Conservation (phyloP, 35 echinoderm and acorn worm species). For the Heliocidaris tuberculata region DNA sequence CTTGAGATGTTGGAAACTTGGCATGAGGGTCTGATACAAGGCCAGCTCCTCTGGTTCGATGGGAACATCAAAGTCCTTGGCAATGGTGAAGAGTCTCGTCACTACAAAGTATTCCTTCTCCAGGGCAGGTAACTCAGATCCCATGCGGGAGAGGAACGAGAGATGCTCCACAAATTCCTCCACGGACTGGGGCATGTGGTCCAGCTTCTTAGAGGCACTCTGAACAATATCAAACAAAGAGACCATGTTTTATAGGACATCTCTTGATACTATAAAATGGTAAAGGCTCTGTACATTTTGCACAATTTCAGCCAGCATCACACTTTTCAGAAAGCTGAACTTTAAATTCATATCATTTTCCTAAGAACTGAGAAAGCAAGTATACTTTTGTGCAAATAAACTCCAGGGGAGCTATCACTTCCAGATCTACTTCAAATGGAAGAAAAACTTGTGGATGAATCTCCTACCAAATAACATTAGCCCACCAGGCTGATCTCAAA, state of each 20-base stretch:
- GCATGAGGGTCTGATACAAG: slow-evolving; percentile 98
- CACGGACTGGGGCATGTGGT: slow-evolving; percentile 75
- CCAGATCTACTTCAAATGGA: no score
- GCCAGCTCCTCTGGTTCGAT: slow-evolving; percentile 96
- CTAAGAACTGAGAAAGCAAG: no score
- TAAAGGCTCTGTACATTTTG: no score
- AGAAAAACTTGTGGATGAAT: no score
- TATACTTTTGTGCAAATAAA: no score
- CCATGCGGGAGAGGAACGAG: slow-evolving; percentile 81
- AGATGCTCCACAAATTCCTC: slow-evolving; percentile 97
- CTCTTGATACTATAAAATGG: no score
- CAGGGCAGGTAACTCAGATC: slow-evolving; percentile 71
- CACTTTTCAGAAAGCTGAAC: no score
- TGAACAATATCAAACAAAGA: slow-evolving; percentile 4
- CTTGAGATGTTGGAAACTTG: slow-evolving; percentile 98
- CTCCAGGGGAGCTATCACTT: no score
- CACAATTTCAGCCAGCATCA: no score
- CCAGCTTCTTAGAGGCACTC: slow-evolving; percentile 96
- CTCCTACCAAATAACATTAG: no score
- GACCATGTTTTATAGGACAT: not conserved
- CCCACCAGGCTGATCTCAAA: no score
- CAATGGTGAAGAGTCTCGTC: slow-evolving; percentile 92
- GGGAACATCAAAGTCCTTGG: slow-evolving; percentile 82
- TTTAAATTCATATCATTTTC: no score
- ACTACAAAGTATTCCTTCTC: slow-evolving; percentile 92